phyloP scores from a whole-genome alignment of 2,888 invertebrate genomes.

The Andrena marginata region DNA sequence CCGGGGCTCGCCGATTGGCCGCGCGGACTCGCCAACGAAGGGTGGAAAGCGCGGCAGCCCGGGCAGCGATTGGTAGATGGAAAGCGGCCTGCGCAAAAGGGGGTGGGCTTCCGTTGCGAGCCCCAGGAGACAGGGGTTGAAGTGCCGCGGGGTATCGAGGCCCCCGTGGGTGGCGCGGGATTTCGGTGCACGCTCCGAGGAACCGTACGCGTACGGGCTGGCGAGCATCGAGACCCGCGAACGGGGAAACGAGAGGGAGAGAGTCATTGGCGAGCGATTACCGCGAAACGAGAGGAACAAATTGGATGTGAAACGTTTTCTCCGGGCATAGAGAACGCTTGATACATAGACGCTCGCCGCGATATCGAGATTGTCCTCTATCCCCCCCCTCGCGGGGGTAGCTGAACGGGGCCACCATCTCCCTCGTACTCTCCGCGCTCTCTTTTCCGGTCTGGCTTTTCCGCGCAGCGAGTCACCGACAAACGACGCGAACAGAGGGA shows the following conservation, averaged over 20 bases:
- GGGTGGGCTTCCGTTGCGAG: slow-evolving; percentile 56
- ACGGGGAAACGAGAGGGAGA: slow-evolving; percentile 21
- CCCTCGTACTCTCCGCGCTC: slow-evolving; percentile 3
- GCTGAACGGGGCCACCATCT: slow-evolving; percentile 22
- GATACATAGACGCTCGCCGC: slow-evolving; percentile 20
- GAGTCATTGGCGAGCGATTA: slow-evolving; percentile 77
- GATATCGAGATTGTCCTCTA: slow-evolving; percentile 58
- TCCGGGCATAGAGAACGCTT: slow-evolving; percentile 36
- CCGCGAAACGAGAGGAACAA: slow-evolving; percentile 76
- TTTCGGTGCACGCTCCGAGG: slow-evolving; percentile 37
- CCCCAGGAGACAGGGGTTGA: slow-evolving; percentile 14
- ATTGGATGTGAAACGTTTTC: slow-evolving; percentile 79
- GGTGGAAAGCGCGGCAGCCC: slow-evolving; percentile 46
- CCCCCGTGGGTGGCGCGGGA: slow-evolving; percentile 5
- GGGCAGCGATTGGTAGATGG: slow-evolving; percentile 67
- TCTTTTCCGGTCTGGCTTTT: slow-evolving; percentile 26
- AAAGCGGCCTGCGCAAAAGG: slow-evolving; percentile 66
- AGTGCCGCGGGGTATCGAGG: slow-evolving; percentile 22
- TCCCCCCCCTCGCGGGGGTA: not conserved
- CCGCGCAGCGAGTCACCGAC: slow-evolving; percentile 14
- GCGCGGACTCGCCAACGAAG: slow-evolving; percentile 65
- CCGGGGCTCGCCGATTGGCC: slow-evolving; percentile 66
- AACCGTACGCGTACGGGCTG: slow-evolving; percentile 10
- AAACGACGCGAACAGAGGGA: not conserved
- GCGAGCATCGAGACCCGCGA: slow-evolving; percentile 41